These are phyloP conservation scores for Anthoscopus minutus DNA, from an alignment of 2,113 vertebrate species.

Conservation along the genomic window DNA sequence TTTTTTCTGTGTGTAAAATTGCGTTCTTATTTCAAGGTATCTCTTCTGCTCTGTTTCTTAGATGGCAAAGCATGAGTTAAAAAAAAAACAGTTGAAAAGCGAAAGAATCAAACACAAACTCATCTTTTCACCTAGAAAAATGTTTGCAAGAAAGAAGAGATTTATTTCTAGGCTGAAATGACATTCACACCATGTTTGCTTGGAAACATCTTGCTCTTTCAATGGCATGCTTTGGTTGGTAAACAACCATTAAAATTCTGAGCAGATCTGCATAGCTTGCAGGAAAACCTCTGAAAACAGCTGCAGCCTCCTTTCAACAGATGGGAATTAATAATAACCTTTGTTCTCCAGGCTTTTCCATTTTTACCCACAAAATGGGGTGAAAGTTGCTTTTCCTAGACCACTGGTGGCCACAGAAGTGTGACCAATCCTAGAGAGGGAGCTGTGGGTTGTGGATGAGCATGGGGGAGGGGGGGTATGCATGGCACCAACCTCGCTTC, in stretches of 20 bases:
- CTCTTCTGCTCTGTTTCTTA: neutral
- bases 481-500: neutral
- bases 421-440: neutral
- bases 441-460: constrained; percentile 11
- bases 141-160: neutral
- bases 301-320: constrained; percentile 67
- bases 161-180: constrained; percentile 35
- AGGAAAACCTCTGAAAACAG: constrained; percentile 63
- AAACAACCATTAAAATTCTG: constrained; percentile 67
- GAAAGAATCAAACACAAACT: neutral
- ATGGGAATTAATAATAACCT: constrained; percentile 75
- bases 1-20: neutral
- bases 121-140: neutral
- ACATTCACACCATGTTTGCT: constrained; percentile 30
- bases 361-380: constrained; percentile 48
- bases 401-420: neutral
- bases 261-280: constrained; percentile 67
- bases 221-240: constrained; percentile 33
- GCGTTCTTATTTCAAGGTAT: neutral
- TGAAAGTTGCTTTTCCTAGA: constrained; percentile 36
- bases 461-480: accelerated
- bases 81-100: neutral
- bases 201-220: constrained; percentile 43
- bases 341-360: constrained; percentile 62
- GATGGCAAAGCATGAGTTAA: neutral